A percentile compares a stretch with the other conserved stretches of the same genome.
Conservation (phyloP, 2,113 vertebrate genomes). For the Lophura nycthemera region DNA sequence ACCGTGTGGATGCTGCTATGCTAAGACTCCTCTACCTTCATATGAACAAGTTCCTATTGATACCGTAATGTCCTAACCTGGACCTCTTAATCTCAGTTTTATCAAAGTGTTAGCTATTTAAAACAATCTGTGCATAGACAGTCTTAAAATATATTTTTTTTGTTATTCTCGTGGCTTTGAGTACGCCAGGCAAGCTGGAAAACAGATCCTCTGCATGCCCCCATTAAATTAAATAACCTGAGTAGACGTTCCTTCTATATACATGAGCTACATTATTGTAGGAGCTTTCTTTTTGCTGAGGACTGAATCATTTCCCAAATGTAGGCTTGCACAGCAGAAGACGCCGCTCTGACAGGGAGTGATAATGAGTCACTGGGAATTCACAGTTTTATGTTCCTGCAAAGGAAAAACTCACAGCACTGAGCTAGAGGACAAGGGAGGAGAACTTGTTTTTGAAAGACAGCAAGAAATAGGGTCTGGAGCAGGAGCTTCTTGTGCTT, state of each 20-base stretch:
- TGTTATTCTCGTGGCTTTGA: background rate
- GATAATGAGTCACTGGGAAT: slow-evolving; percentile 71
- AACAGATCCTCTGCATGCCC: background rate
- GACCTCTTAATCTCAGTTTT: background rate
- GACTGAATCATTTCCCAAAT: slow-evolving; percentile 72
- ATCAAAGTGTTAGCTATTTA: background rate
- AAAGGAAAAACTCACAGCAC: slow-evolving; percentile 33
- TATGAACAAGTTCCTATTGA: background rate
- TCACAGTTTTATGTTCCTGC: slow-evolving; percentile 65
- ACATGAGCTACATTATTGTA: slow-evolving; percentile 38
- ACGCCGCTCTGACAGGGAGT: slow-evolving; percentile 54
- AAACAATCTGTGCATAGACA: background rate
- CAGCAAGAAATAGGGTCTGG: background rate
- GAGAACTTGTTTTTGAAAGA: background rate
- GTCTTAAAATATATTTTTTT: background rate
- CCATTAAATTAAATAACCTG: background rate
- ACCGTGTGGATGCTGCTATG: background rate
- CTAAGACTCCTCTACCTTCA: background rate
- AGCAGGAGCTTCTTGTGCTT: background rate
- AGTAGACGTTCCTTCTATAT: slow-evolving; percentile 19
- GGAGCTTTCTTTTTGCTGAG: slow-evolving; percentile 57
- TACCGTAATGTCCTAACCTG: background rate
- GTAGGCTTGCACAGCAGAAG: slow-evolving; percentile 62
- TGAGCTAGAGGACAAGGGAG: background rate
- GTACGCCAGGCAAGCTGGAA: background rate